These are phyloP conservation scores for Vulpes ferrilata DNA, from an alignment of 2,113 vertebrate genomes.

Conservation along the genomic window DNA sequence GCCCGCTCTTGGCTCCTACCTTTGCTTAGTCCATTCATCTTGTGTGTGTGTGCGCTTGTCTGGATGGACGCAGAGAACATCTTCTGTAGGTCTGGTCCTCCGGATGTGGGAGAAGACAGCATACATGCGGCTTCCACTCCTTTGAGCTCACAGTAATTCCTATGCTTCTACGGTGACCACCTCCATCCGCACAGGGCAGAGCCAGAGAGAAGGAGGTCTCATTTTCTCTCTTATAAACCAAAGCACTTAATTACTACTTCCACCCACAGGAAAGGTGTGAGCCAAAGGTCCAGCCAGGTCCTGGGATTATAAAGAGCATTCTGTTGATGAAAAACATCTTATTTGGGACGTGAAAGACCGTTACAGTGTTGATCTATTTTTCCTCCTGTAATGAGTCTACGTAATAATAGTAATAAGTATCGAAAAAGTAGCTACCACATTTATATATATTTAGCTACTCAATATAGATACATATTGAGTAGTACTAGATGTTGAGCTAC, in stretches of 20 bases:
- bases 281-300: background rate
- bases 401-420: background rate
- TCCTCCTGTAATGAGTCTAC: background rate
- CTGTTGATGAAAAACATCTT: background rate
- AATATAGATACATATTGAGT: background rate
- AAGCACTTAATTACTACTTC: background rate
- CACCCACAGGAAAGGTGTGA: background rate
- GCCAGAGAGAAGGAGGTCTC: background rate
- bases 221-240: background rate
- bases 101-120: accelerated
- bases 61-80: background rate
- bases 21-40: background rate
- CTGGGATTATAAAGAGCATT: background rate
- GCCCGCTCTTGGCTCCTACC: background rate
- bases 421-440: background rate
- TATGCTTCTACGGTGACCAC: accelerated
- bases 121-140: background rate
- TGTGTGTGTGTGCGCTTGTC: background rate
- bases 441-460: too few relatives aligned
- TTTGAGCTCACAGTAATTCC: background rate
- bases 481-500: background rate
- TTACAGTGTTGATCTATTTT: background rate
- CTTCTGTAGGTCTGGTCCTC: background rate
- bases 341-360: background rate
- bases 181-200: background rate